A percentile compares a stretch with the other conserved stretches of the same genome.
phyloP scores from a whole-genome alignment of 2,797 vertebrate genomes.

The Xenops minutus region DNA sequence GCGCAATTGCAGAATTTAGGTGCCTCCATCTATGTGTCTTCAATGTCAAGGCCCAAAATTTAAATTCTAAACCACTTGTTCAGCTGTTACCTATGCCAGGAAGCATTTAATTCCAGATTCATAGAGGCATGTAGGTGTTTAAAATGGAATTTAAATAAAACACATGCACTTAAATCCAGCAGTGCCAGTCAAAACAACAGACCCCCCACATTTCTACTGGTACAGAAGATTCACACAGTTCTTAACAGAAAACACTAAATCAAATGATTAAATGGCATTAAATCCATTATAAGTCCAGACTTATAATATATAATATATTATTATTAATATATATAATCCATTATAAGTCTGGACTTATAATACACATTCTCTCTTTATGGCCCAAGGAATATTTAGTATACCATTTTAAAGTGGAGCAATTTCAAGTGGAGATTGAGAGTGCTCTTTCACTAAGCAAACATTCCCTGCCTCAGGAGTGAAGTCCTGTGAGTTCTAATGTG shows the following conservation, averaged over 20 bases:
- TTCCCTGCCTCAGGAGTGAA: not conserved
- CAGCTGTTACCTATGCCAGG: not conserved
- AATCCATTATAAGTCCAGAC: accelerated
- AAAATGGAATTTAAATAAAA: not conserved
- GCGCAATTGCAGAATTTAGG: not conserved
- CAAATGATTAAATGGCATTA: not conserved
- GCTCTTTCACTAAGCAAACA: not conserved
- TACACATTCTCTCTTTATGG: not conserved
- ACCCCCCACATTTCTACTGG: not conserved
- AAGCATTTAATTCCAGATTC: not conserved
- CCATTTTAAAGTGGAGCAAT: not conserved
- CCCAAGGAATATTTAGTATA: not conserved
- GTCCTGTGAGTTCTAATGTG: not conserved
- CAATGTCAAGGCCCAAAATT: not conserved
- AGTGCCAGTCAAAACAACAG: not conserved
- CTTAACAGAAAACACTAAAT: not conserved
- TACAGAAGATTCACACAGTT: not conserved
- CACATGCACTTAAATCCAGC: not conserved
- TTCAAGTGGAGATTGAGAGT: not conserved
- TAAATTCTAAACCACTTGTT: not conserved
- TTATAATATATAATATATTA: too few species aligned
- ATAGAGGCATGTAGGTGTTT: not conserved
- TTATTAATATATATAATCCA: too few species aligned
- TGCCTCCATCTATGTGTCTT: not conserved
- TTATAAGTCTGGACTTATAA: not conserved